Evolutionary conservation across 2,888 invertebrate genomes (phyloP).

Genomic region (Sminthurinus aureus): DNA sequence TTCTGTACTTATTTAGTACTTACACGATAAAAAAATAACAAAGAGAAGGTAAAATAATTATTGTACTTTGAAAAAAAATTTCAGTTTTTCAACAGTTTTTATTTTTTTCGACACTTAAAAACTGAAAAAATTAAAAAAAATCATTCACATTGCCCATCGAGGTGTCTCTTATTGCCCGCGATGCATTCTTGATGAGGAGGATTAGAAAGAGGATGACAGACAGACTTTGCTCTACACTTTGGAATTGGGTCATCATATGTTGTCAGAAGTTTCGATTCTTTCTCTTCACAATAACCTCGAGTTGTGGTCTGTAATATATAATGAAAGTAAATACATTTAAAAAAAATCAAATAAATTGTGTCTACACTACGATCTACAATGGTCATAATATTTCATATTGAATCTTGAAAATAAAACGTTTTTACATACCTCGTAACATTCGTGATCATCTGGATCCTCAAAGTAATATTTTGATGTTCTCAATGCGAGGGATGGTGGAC

Average conservation of each 20-base stretch:
- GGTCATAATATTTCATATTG: background rate
- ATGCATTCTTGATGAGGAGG: slow-evolving; percentile 54
- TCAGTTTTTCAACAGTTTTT: no score
- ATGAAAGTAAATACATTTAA: background rate
- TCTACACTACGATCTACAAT: background rate
- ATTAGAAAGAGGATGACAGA: slow-evolving; percentile 50
- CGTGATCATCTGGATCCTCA: slow-evolving; percentile 47
- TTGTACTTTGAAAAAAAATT: no score
- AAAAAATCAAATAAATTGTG: background rate
- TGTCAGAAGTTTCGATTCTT: slow-evolving; percentile 46
- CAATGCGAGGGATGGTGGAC: slow-evolving; percentile 31
- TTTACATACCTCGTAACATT: slow-evolving; percentile 47
- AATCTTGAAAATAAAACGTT: background rate
- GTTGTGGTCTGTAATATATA: slow-evolving; percentile 38
- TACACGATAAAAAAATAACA: no score
- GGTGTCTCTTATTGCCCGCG: slow-evolving; percentile 48
- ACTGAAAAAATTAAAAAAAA: no score
- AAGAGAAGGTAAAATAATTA: no score
- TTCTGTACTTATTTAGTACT: no score
- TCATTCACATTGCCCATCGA: slow-evolving; percentile 40
- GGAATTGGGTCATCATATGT: slow-evolving; percentile 55
- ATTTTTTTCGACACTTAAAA: no score
- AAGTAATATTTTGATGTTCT: slow-evolving; percentile 42
- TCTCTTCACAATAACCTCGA: slow-evolving; percentile 47
- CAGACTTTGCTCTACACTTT: slow-evolving; percentile 46